phyloP scores from a whole-genome alignment of 2,797 vertebrate genomes.

The Kryptopterus vitreolus region DNA sequence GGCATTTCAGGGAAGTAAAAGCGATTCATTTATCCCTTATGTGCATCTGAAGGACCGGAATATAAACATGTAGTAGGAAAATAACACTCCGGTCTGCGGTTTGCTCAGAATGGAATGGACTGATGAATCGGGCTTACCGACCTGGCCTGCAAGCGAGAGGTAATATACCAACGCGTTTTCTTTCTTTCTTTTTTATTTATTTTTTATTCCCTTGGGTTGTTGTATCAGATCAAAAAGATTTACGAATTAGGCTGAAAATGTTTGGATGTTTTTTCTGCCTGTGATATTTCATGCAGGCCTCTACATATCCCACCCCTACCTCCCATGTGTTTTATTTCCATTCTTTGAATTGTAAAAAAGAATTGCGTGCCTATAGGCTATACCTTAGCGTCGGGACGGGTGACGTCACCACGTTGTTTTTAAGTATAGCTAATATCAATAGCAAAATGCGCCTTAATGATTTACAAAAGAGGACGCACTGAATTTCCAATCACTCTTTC shows the following conservation, averaged over 20 bases:
- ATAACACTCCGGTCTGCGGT: background rate
- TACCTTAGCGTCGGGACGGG: background rate
- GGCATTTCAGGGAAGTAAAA: background rate
- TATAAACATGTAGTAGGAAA: conserved; percentile 33
- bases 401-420: too few species aligned
- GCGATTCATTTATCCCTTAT: too few species aligned
- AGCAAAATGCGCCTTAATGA: background rate
- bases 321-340: background rate
- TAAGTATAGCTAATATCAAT: background rate
- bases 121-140: conserved; percentile 63
- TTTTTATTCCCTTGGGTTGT: too few species aligned
- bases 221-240: background rate
- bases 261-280: background rate
- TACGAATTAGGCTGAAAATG: background rate
- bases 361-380: background rate
- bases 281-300: background rate
- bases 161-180: conserved; percentile 20
- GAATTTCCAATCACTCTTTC: too few species aligned
- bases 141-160: conserved; percentile 63
- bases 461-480: background rate
- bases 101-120: conserved; percentile 71
- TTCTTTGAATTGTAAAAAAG: background rate
- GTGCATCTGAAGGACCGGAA: background rate
- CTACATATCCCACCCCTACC: background rate
- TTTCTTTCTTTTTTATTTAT: too few species aligned